Evolutionary conservation across 2,888 invertebrate genomes (phyloP), one percentile per base, ranked within the genome.

Genomic region (Sphaeridia pumilis): DNA sequence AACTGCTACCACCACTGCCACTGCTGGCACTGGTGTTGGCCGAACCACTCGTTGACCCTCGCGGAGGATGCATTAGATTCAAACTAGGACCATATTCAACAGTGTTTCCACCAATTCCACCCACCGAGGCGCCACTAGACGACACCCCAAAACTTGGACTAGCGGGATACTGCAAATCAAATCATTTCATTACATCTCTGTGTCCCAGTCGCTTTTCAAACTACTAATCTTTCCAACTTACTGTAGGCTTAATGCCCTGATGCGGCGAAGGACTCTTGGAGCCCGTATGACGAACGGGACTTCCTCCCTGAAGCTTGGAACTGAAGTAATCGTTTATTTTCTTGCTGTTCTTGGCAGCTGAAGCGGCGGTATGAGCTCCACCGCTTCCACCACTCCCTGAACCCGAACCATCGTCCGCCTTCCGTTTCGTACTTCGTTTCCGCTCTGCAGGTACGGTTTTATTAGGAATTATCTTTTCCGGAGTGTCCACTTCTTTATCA

Each of bases 251-350:
- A 22, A 61, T 55, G 41, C 58, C 48, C 46, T 60, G 82, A 71
- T 84, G 84, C 51, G 84, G 84, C 65, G 84, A 85, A 60, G 85
- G 85, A 70, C 84, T 84, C 70, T 86, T 86, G 61, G 85, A 84
- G 49, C 61, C 62, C 43, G 59, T 56, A 70, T 79, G 84, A 73
- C 87, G 78, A 67, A 86, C 84, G 66, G 87, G 86, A 73, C 85
- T 86, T 68, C 81, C 85, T 61, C 83, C 82, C 67, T 85, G 78
- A 72, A 84, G 84, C 72, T 87, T 86, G 68, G 82, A 82, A 71
- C 82, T 82, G 72, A 82, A 83, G 72, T 92, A 93, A 71, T 93
- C 92, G 72, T 88, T 86, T 70, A 92, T 88, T 73, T 90, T 92
- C 73, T 92, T 92, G 67, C 77, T 80, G 45, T 58, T 57, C 49